These are phyloP conservation scores for Halictus ligatus DNA, from an alignment of 2,888 invertebrate species.

Conservation along the genomic window DNA sequence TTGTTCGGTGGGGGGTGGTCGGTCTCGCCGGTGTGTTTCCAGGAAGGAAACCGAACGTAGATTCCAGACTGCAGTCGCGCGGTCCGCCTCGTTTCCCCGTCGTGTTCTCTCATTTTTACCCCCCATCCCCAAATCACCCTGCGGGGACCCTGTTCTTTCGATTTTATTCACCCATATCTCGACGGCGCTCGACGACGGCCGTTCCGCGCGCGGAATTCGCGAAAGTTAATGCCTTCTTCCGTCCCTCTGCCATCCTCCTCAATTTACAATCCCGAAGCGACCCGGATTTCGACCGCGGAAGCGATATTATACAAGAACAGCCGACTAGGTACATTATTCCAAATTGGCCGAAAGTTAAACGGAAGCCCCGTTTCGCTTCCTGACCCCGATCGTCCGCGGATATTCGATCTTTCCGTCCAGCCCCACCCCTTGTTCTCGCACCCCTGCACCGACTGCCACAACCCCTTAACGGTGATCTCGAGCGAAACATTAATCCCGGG, in stretches of 20 bases:
- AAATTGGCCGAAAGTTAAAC: constrained; percentile 49
- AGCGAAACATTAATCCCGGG: constrained; percentile 40
- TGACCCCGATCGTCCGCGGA: constrained; percentile 28
- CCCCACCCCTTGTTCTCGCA: background rate
- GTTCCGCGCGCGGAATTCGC: constrained; percentile 42
- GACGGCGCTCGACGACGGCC: constrained; percentile 31
- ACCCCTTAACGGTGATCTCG: background rate
- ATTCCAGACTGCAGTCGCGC: constrained; percentile 26
- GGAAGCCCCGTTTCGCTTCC: constrained; percentile 20
- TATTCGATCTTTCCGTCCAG: constrained; percentile 26
- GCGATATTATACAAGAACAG: constrained; percentile 51
- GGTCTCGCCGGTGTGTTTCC: constrained; percentile 13
- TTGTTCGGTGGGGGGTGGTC: constrained; percentile 49
- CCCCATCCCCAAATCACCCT: background rate
- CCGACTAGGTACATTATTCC: constrained; percentile 35
- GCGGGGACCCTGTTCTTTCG: constrained; percentile 30
- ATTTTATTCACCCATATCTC: constrained; percentile 52
- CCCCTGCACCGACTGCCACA: background rate
- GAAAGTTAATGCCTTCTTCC: constrained; percentile 57
- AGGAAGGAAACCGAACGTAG: constrained; percentile 48
- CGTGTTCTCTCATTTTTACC: constrained; percentile 26
- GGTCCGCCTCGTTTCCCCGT: constrained; percentile 12
- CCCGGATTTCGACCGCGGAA: constrained; percentile 29
- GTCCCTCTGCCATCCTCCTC: constrained; percentile 19
- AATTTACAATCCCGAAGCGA: constrained; percentile 45